Evolutionary conservation across 2,113 vertebrate genomes (phyloP).

Genomic region (Chlamydotis undulata): DNA sequence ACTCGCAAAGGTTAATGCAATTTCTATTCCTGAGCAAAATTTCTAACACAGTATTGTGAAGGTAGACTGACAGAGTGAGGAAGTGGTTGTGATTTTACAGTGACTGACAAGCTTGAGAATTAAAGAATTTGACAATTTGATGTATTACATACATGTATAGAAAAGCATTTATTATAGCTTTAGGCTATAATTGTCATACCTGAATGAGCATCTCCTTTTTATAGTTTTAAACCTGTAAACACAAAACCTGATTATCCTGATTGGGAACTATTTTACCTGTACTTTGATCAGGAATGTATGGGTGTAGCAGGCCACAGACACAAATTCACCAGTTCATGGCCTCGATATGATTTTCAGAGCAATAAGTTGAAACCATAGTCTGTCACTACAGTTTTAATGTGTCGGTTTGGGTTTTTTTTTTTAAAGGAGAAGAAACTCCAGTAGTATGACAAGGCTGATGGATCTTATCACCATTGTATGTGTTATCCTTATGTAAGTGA

Average conservation of each 20-base stretch:
- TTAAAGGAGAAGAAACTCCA: not conserved
- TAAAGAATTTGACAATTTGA: not conserved
- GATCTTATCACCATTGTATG: not conserved
- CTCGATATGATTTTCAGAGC: not conserved
- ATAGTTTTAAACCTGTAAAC: not conserved
- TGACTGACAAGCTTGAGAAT: not conserved
- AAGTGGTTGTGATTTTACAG: not conserved
- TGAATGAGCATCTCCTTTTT: not conserved
- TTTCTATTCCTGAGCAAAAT: not conserved
- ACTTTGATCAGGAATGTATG: not conserved
- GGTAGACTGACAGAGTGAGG: not conserved
- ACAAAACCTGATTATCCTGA: not conserved
- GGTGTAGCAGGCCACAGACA: not conserved
- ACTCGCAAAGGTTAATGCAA: constrained; percentile 1
- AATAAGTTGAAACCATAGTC: not conserved
- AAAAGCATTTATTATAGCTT: not conserved
- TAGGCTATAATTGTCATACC: not conserved
- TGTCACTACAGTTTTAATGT: not conserved
- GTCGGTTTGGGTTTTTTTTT: not conserved
- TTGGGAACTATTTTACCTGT: not conserved
- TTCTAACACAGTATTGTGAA: not conserved
- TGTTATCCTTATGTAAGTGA: not conserved
- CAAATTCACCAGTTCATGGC: not conserved
- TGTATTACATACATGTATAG: not conserved
- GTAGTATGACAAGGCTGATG: not conserved